These are phyloP conservation scores for Glomeris maerens DNA, from an alignment of 1,140 invertebrate genomes.

Conservation along the genomic window DNA sequence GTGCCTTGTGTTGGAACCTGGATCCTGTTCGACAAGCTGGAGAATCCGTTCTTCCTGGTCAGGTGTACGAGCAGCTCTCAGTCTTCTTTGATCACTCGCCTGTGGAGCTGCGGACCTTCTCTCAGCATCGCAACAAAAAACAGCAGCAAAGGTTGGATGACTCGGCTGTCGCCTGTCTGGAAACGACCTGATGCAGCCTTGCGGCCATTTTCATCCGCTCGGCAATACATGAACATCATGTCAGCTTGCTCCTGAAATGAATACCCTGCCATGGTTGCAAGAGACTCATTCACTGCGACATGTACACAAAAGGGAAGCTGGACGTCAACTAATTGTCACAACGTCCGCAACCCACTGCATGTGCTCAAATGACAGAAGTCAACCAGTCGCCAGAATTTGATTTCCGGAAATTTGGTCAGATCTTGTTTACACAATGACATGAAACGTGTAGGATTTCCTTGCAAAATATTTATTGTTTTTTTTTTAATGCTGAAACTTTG, in stretches of 20 bases:
- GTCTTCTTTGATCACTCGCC: neutral
- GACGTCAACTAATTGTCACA: no score
- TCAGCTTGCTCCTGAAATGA: conserved; percentile 1
- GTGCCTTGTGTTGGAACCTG: neutral
- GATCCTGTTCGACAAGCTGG: neutral
- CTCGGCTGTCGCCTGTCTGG: conserved; percentile 1
- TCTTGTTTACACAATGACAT: no score
- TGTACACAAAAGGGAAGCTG: no score
- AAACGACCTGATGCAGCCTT: neutral
- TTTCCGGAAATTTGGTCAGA: no score
- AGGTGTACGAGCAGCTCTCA: neutral
- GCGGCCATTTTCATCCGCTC: neutral
- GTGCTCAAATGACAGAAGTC: no score
- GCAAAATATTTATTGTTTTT: no score
- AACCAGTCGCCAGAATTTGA: no score
- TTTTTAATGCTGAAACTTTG: no score
- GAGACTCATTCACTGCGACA: no score
- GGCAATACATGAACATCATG: conserved; percentile 2
- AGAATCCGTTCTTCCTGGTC: neutral
- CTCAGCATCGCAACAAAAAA: conserved; percentile 1
- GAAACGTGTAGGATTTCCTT: no score
- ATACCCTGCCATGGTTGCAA: neutral
- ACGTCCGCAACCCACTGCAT: no score
- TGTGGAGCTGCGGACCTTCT: neutral
- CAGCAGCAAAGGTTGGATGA: conserved; percentile 4